Evolutionary conservation across 2,888 invertebrate species (phyloP).

Genomic region (Oithona nana): DNA sequence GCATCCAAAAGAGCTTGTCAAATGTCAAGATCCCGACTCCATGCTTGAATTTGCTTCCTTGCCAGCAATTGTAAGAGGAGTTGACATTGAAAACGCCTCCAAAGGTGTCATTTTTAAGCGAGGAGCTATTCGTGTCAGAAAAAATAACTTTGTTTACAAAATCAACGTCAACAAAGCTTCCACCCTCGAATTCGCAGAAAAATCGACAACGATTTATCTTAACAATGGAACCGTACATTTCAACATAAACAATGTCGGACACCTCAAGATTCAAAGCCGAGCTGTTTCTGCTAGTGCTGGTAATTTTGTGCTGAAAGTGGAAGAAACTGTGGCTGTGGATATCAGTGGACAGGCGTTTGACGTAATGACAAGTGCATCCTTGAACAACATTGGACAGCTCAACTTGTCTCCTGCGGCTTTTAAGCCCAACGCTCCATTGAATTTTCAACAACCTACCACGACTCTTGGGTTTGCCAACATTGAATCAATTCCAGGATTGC

Average conservation of each 20-base stretch:
- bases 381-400: background rate
- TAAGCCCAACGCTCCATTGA: background rate
- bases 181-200: background rate
- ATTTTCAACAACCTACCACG: background rate
- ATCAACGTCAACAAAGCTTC: background rate
- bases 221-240: background rate
- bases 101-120: background rate
- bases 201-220: background rate
- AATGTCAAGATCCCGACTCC: background rate
- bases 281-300: background rate
- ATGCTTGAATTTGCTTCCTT: background rate
- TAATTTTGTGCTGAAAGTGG: background rate
- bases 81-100: background rate
- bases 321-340: background rate
- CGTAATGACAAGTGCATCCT: background rate
- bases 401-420: background rate
- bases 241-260: background rate
- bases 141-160: background rate
- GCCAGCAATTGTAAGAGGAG: background rate
- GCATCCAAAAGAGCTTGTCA: background rate
- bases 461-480: background rate
- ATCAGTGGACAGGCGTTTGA: background rate
- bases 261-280: background rate
- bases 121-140: background rate
- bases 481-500: background rate